Conservation (phyloP, 2,888 invertebrate species). For the Lacanobia wlatinum region DNA sequence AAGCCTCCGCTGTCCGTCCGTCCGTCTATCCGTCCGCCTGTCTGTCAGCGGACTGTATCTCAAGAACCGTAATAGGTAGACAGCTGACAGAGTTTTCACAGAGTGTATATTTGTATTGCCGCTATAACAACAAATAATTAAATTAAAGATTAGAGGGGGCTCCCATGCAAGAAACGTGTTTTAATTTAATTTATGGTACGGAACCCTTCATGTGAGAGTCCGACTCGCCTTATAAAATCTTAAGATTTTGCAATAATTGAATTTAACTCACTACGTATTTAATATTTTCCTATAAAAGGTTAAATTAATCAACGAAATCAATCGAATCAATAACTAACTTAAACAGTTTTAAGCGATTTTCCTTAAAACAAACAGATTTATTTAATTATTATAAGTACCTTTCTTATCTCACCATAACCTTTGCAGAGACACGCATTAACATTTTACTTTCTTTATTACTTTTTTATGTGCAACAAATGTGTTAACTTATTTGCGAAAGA, state of each 20-base stretch:
- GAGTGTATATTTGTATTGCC: no score
- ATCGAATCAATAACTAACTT: constrained; percentile 10
- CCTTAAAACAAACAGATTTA: constrained; percentile 52
- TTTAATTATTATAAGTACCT: constrained; percentile 70
- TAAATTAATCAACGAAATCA: neutral
- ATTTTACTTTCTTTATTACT: constrained; percentile 76
- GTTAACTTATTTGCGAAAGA: constrained; percentile 62
- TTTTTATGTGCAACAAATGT: constrained; percentile 67
- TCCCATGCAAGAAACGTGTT: no score
- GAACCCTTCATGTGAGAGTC: no score
- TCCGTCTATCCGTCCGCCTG: no score
- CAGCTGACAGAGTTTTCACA: no score
- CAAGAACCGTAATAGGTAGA: no score
- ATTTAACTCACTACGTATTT: neutral
- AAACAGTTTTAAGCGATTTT: constrained; percentile 25
- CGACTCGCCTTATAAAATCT: no score
- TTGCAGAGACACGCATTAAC: constrained; percentile 73
- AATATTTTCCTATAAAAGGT: neutral
- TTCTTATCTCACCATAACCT: constrained; percentile 76
- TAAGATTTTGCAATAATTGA: neutral
- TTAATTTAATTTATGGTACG: no score
- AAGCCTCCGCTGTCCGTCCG: no score
- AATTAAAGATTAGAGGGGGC: no score
- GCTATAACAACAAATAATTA: no score
- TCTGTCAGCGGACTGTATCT: no score